Conservation (phyloP, 2,113 vertebrate genomes). For the Neolamprologus kungweensis region DNA sequence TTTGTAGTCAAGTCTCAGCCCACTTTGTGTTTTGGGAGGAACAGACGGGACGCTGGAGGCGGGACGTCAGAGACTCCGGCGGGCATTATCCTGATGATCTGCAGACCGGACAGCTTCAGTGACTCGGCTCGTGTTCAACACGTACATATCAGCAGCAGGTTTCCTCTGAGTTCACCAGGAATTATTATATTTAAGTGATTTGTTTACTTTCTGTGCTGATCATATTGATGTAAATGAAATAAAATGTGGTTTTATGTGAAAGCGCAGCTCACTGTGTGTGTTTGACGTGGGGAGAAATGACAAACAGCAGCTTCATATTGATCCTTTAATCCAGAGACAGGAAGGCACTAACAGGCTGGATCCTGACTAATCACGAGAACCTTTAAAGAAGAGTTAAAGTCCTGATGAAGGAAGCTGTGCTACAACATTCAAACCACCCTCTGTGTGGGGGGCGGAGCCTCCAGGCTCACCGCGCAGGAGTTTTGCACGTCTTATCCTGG, state of each 20-base stretch:
- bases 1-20: neutral
- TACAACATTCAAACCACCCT: neutral
- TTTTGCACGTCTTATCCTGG: neutral
- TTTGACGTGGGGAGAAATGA: neutral
- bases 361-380: neutral
- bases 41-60: neutral
- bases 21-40: neutral
- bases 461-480: neutral
- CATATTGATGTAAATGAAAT: constrained; percentile 38
- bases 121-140: neutral
- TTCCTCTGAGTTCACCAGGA: neutral
- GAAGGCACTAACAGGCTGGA: neutral
- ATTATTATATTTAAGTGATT: constrained; percentile 24
- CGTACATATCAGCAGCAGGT: constrained; percentile 34
- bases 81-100: constrained; percentile 43
- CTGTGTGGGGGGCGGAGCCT: neutral
- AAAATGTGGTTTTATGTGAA: constrained; percentile 33
- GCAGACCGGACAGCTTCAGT: neutral
- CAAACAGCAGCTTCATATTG: neutral
- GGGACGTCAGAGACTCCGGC: neutral
- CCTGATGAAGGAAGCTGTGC: neutral
- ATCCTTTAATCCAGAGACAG: neutral
- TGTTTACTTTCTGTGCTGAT: constrained; percentile 34
- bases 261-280: neutral
- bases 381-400: neutral